Evolutionary conservation across 2,888 invertebrate species (phyloP), one percentile per base, ranked within the genome.

Genomic region (Exocentrus adspersus): DNA sequence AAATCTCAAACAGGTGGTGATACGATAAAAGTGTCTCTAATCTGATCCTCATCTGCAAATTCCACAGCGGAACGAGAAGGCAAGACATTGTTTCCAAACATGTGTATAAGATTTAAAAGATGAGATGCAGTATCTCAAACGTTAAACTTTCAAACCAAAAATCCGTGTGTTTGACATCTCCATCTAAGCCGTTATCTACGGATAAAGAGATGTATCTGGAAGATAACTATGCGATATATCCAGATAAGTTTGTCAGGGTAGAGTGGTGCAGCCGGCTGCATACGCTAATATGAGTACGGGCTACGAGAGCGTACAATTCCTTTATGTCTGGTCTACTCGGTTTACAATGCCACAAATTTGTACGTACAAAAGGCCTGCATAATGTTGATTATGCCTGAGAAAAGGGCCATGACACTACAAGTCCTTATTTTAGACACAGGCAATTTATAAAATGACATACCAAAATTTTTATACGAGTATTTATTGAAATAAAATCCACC

Each of bases 91-190:
- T 68, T 68, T 60, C 64, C 62, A 68, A 68, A 68, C 68, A 65
- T 65, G 61, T n/a, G n/a, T n/a, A n/a, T 59, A 41, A 42, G 64
- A 65, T 68, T 53, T 51, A 30, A 48, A 32, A 61, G 56, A 65
- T 54, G 60, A 58, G 58, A 65, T 57, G 28, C 30, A 57, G 32
- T 7, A 46, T 61, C 53, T 59, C 21, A 57, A 60, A 53, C 64
- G 64, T 28, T 59, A 60, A 59, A 58, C 64, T 52, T 59, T 50
- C 41, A 52, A 63, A 65, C 65, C 64, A 58, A 54, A 67, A 71
- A 68, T 72, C 69, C 70, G 70, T 82, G 81, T 77, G 78, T 82
- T 81, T 82, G 82, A 82, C 82, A 79, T 82, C 81, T 82, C 78
- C 78, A 82, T 82, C 78, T 76, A 72, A 70, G 67, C 74, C 74